These are phyloP conservation scores for Crocidura indochinensis DNA, from an alignment of 2,797 vertebrate genomes.

Conservation along the genomic window DNA sequence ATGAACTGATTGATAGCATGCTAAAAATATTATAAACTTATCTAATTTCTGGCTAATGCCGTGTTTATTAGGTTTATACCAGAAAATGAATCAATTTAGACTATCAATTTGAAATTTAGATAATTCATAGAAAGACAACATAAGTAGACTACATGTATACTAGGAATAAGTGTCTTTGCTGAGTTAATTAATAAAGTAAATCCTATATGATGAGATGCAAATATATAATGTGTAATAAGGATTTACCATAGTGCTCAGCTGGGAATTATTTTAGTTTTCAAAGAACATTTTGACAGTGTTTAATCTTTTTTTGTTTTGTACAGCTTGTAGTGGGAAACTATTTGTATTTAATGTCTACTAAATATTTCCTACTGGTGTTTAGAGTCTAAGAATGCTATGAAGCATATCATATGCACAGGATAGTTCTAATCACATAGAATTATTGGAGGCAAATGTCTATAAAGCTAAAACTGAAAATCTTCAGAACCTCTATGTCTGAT, in stretches of 20 bases:
- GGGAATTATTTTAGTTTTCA: background rate
- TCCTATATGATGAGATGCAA: background rate
- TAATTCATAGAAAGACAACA: conserved; percentile 64
- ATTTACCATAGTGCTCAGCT: conserved; percentile 15
- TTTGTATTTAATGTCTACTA: background rate
- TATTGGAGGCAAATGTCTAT: background rate
- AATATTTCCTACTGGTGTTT: background rate
- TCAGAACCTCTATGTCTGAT: conserved; percentile 44
- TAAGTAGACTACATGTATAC: conserved; percentile 44
- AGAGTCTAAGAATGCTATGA: background rate
- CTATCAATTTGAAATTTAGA: conserved; percentile 72
- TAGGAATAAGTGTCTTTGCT: conserved; percentile 38
- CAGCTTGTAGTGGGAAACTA: background rate
- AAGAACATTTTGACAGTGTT: background rate
- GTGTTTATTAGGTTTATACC: conserved; percentile 74
- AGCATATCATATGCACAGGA: background rate
- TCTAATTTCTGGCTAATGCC: conserved; percentile 69
- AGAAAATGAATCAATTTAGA: conserved; percentile 76
- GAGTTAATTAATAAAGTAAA: conserved; percentile 69
- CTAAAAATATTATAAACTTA: conserved; percentile 75
- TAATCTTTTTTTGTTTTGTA: conserved; percentile 4
- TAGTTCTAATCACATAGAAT: conserved; percentile 17
- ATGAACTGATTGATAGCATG: conserved; percentile 70
- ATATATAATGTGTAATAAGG: background rate
- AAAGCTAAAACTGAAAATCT: conserved; percentile 17